phyloP scores from a whole-genome alignment of 2,888 invertebrate genomes.

The Agriopis aurantiaria region DNA sequence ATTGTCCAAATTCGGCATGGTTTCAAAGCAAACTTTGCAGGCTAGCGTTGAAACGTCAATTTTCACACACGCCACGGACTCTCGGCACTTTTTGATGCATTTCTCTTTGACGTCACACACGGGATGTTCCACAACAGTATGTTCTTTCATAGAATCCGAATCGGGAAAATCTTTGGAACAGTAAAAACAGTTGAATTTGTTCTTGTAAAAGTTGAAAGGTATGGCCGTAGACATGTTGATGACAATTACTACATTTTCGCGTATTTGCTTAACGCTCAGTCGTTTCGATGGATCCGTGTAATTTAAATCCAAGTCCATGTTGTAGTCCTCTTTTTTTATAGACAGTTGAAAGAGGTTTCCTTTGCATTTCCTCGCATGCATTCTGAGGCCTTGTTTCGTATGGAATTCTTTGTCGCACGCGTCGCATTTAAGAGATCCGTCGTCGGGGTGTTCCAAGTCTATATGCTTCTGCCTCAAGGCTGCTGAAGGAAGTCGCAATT shows the following conservation, averaged over 20 bases:
- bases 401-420: conserved; percentile 76
- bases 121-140: conserved; percentile 74
- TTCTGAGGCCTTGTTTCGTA: conserved; percentile 76
- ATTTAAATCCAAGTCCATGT: conserved; percentile 69
- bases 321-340: conserved; percentile 69
- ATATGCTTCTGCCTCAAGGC: conserved; percentile 77
- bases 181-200: conserved; percentile 81
- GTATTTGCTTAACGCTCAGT: conserved; percentile 77
- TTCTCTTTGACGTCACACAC: conserved; percentile 74
- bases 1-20: conserved; percentile 67
- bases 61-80: conserved; percentile 80
- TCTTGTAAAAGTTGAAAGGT: conserved; percentile 81
- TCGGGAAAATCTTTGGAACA: conserved; percentile 80
- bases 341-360: conserved; percentile 60
- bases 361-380: conserved; percentile 78
- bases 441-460: conserved; percentile 76
- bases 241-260: conserved; percentile 76
- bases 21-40: conserved; percentile 77
- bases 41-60: conserved; percentile 74
- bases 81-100: conserved; percentile 77
- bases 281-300: conserved; percentile 65
- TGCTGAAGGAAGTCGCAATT: conserved; percentile 74
- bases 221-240: conserved; percentile 82
- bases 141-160: conserved; percentile 75
- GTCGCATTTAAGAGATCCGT: conserved; percentile 74